Evolutionary conservation across 2,888 invertebrate genomes (phyloP), one percentile per base, ranked within the genome.

Genomic region (Ochropleura plecta): DNA sequence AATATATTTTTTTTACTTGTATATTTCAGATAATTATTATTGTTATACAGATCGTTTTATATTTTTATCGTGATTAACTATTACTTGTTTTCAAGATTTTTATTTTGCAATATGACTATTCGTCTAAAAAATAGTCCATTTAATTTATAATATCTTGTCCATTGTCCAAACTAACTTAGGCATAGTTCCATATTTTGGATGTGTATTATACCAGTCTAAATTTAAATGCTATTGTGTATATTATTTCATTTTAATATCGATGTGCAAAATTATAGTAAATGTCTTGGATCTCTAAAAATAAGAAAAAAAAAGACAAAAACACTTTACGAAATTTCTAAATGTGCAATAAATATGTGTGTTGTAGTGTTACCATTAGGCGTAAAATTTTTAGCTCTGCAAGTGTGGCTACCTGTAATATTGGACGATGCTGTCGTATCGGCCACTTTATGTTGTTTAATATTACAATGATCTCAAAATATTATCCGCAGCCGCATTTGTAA

Each of bases 341-440:
- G 96, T 96, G 96, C 96, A 96, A 96, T 96, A 96, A 96, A 95
- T 96, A 95, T 96, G 96, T 96, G 96, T 96, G 96, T 96, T 95
- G 96, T 96, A 96, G 96, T 96, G 95, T 96, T 96, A 96, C 95
- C 95, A 93, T 96, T 96, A 96, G 96, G 96, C 95, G 93, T 96
- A 95, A 95, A 95, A 94, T 90, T 92, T 92, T 93, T 90, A 92
- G 92, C 93, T 92, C 86, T 87, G 90, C 91, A 92, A 92, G 89
- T 93, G 93, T 93, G 88, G 90, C 91, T 88, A 91, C 88, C 89
- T 87, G 81, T 87, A 78, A 81, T 88, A 79, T 81, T 76, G 91
- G 88, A 89, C 88, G 87, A 87, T 88, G 75, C 76, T 73, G 70
- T 74, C 81, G 81, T 86, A 86, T 90, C 88, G 90, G 90, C 90